A percentile compares a stretch with the other conserved stretches of the same genome.
Conservation (phyloP, 2,113 vertebrate species). For the Serilophus lunatus region DNA sequence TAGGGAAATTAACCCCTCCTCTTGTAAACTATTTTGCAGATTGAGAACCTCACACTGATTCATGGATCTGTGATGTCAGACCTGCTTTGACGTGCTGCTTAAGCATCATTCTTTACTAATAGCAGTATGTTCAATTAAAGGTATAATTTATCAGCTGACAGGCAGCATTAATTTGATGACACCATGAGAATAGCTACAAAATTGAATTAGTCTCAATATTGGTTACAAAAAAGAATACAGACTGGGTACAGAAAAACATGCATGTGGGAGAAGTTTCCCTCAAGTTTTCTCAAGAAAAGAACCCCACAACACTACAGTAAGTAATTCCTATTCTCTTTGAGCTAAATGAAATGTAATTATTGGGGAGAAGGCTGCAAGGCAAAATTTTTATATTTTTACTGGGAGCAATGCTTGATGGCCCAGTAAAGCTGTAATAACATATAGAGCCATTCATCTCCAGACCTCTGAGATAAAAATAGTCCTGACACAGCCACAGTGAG, state of each 20-base stretch:
- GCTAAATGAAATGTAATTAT: background rate
- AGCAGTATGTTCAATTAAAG: background rate
- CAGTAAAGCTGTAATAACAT: constrained; percentile 19
- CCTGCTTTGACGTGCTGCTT: background rate
- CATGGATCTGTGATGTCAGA: background rate
- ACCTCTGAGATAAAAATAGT: constrained; percentile 6
- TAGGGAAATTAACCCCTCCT: background rate
- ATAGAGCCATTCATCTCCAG: background rate
- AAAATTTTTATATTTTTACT: constrained; percentile 19
- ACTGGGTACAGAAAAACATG: background rate
- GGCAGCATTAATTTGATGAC: background rate
- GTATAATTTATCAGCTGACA: background rate
- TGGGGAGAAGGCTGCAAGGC: background rate
- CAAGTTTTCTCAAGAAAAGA: background rate
- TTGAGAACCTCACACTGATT: background rate
- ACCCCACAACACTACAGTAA: background rate
- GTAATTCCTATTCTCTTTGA: background rate
- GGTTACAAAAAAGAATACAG: background rate
- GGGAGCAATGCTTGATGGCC: background rate
- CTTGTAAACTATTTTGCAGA: background rate
- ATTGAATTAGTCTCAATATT: background rate
- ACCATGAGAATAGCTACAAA: background rate
- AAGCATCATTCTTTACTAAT: background rate
- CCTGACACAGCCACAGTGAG: background rate
- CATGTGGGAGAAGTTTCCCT: background rate